Conservation (phyloP, 2,113 vertebrate species). For the Irena cyanogastra region DNA sequence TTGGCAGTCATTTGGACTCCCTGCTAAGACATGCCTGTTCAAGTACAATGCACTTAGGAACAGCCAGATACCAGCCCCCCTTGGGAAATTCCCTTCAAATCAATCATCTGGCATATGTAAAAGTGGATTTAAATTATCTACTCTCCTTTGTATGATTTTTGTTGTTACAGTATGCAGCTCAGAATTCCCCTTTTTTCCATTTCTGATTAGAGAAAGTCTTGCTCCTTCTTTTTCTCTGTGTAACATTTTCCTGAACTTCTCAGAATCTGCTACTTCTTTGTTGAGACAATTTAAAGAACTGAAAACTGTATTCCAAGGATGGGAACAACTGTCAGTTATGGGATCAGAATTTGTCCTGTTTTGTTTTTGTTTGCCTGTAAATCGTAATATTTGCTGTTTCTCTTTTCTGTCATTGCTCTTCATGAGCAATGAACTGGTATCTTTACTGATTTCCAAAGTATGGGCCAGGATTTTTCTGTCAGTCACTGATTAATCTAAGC, state of each 20-base stretch:
- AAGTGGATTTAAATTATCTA: background rate
- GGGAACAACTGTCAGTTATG: background rate
- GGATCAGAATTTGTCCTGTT: background rate
- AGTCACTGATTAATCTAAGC: background rate
- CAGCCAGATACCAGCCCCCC: background rate
- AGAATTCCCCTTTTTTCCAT: background rate
- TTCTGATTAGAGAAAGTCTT: background rate
- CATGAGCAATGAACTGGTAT: background rate
- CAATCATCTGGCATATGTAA: background rate
- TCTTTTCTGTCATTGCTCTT: background rate
- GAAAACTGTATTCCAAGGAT: background rate
- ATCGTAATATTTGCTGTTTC: background rate
- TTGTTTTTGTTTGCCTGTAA: background rate
- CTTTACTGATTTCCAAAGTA: background rate
- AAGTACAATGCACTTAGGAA: background rate
- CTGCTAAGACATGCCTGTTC: background rate
- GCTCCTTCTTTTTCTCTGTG: background rate
- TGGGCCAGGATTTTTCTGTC: background rate
- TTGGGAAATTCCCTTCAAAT: background rate
- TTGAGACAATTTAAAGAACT: background rate
- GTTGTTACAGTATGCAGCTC: background rate
- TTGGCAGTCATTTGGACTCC: background rate
- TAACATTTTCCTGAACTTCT: background rate
- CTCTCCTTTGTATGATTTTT: background rate
- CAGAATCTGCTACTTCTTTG: background rate